Evolutionary conservation across 1,140 invertebrate species (phyloP).

Genomic region (Drosophila tsacasi): DNA sequence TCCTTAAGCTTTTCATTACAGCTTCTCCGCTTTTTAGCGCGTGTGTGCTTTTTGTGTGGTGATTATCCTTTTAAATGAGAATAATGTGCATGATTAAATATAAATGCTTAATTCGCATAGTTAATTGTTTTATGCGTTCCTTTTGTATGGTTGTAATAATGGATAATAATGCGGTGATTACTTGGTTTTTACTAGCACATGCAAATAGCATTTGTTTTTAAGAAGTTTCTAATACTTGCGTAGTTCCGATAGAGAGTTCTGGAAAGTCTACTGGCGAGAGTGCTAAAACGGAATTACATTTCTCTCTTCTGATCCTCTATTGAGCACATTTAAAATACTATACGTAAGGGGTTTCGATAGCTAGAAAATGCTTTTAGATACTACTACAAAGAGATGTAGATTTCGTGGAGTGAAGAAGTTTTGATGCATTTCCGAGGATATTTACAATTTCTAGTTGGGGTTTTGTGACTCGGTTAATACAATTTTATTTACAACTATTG

Average conservation of each 20-base stretch:
- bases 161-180: slow-evolving; percentile 53
- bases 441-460: slow-evolving; percentile 65
- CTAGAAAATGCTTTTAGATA: slow-evolving; percentile 59
- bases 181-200: slow-evolving; percentile 58
- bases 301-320: slow-evolving; percentile 32
- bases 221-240: slow-evolving; percentile 62
- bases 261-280: slow-evolving; percentile 42
- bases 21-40: slow-evolving; percentile 40
- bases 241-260: slow-evolving; percentile 51
- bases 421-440: slow-evolving; percentile 65
- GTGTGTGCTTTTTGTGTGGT: slow-evolving; percentile 40
- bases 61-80: slow-evolving; percentile 39
- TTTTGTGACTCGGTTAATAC: slow-evolving; percentile 7
- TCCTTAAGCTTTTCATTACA: slow-evolving; percentile 59
- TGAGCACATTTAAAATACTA: slow-evolving; percentile 81
- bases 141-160: slow-evolving; percentile 49
- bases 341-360: slow-evolving; percentile 60
- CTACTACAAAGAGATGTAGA: slow-evolving; percentile 67
- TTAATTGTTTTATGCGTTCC: slow-evolving; percentile 42
- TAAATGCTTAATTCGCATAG: slow-evolving; percentile 38
- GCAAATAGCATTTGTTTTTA: slow-evolving; percentile 60
- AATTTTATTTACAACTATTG: slow-evolving; percentile 49
- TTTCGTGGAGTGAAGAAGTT: slow-evolving; percentile 71
- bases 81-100: slow-evolving; percentile 49
- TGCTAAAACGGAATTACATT: slow-evolving; percentile 50